Percentiles rank a stretch among this genome's conserved stretches.
Conservation (phyloP, 2,797 vertebrate species). For the Takifugu ocellatus region DNA sequence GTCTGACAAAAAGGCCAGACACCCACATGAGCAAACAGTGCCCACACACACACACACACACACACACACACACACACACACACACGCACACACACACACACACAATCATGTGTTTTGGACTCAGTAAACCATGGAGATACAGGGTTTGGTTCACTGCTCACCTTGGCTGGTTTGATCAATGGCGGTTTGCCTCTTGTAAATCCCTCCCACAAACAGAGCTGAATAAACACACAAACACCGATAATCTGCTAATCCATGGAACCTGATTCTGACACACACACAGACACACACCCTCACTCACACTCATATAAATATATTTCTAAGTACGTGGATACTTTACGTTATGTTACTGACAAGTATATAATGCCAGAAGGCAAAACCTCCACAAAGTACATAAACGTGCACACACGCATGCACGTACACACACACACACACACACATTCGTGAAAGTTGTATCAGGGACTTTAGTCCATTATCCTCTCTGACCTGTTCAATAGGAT, state of each 20-base stretch:
- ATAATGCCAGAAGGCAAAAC: conserved; percentile 20
- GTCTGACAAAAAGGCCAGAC: background rate
- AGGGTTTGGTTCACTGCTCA: conserved; percentile 72
- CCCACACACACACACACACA: conserved; percentile 7
- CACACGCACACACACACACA: conserved; percentile 12
- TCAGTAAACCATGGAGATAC: conserved; percentile 62
- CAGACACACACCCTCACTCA: conserved; percentile 13
- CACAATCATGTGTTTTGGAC: conserved; percentile 37
- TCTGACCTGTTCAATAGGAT: conserved; percentile 62
- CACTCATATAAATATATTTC: too few species aligned
- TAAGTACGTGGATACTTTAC: too few species aligned
- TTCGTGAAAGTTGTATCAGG: conserved; percentile 23
- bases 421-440: conserved; percentile 22
- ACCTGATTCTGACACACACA: conserved; percentile 61
- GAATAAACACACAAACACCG: conserved; percentile 77
- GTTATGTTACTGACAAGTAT: background rate
- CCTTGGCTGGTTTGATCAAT: conserved; percentile 78
- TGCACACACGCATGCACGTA: conserved; percentile 19
- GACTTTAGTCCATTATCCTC: conserved; percentile 63
- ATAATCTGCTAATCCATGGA: conserved; percentile 81
- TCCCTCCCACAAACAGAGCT: conserved; percentile 81
- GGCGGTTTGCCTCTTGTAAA: conserved; percentile 72
- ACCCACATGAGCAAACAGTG: background rate
- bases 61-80: background rate
- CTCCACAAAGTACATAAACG: conserved; percentile 15